phyloP scores from a whole-genome alignment of 2,797 vertebrate genomes.

The Sternotherus odoratus region DNA sequence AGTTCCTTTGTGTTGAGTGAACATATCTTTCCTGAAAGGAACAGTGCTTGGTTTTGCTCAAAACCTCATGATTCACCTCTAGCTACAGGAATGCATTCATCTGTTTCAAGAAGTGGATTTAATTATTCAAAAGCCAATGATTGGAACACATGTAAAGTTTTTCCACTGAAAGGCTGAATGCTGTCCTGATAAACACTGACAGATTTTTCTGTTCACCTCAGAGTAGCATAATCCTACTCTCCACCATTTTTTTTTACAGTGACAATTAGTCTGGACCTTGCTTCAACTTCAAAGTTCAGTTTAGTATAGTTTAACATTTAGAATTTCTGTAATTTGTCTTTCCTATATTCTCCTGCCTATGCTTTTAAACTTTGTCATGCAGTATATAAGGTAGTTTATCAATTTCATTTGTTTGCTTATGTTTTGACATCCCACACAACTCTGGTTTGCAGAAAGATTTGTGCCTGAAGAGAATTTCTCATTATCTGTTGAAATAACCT shows the following conservation, averaged over 20 bases:
- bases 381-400: accelerated
- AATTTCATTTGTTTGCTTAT: neutral
- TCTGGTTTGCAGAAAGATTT: accelerated
- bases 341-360: neutral
- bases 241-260: neutral
- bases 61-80: constrained; percentile 4
- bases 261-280: neutral
- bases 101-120: neutral
- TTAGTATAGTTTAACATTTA: neutral
- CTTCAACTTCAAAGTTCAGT: neutral
- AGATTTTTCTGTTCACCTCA: neutral
- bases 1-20: neutral
- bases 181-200: neutral
- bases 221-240: neutral
- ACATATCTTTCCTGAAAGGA: neutral
- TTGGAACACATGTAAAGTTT: neutral
- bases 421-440: neutral
- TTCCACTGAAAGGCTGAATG: neutral
- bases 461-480: neutral
- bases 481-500: neutral
- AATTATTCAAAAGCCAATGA: neutral
- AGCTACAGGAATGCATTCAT: neutral
- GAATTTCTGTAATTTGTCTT: neutral
- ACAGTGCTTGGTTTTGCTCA: neutral
- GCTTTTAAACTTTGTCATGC: neutral